These are phyloP conservation scores for Cryptophagus acutangulus DNA, from an alignment of 2,888 invertebrate species.

Conservation along the genomic window DNA sequence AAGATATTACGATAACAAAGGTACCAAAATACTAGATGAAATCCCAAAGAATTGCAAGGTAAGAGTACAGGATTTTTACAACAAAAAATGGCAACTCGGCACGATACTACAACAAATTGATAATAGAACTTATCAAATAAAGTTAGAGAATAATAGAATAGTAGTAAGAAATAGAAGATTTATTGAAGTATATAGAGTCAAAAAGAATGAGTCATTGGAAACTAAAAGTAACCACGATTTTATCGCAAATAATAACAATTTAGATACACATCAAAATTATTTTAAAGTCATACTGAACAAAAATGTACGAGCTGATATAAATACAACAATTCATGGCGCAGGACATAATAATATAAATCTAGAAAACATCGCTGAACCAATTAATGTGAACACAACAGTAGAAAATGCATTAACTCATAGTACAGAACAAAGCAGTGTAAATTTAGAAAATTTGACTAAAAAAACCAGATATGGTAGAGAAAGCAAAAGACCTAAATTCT, in stretches of 20 bases:
- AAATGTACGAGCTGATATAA: neutral
- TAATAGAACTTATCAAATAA: slow-evolving; percentile 7
- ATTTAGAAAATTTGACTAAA: neutral
- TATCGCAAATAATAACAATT: slow-evolving; percentile 3
- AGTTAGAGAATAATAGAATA: slow-evolving; percentile 9
- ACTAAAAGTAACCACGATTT: neutral
- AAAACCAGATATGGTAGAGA: neutral
- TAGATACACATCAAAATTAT: neutral
- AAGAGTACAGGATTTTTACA: slow-evolving; percentile 5
- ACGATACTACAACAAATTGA: slow-evolving; percentile 7
- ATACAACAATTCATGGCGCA: neutral
- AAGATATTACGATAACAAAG: slow-evolving; percentile 6
- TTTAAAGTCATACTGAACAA: neutral
- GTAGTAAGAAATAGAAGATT: slow-evolving; percentile 12
- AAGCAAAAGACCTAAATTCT: no score
- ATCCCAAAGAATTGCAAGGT: slow-evolving; percentile 2
- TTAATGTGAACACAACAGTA: neutral
- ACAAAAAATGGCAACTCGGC: slow-evolving; percentile 7
- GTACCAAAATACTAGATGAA: neutral
- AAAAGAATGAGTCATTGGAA: neutral
- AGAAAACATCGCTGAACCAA: neutral
- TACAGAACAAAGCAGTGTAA: neutral
- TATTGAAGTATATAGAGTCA: slow-evolving; percentile 4
- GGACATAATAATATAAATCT: neutral
- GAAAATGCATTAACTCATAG: neutral